Evolutionary conservation across 2,888 invertebrate species (phyloP).

Genomic region (Cryptus viduatorius): DNA sequence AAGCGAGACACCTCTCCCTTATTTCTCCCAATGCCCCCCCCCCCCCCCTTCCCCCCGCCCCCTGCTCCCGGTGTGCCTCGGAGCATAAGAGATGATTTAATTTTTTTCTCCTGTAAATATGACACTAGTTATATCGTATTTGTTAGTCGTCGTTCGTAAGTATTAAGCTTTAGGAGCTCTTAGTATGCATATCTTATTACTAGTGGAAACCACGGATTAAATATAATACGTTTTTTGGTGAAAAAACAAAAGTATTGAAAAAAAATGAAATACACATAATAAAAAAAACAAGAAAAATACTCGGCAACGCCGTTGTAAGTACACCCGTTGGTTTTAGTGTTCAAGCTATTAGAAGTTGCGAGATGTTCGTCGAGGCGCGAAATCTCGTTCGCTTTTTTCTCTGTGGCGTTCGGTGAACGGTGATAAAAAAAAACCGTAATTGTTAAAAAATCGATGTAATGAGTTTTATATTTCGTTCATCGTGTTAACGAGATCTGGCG

Average conservation of each 20-base stretch:
- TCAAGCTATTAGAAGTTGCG: conserved; percentile 49
- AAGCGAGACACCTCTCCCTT: conserved; percentile 7
- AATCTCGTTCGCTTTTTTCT: conserved; percentile 23
- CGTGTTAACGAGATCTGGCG: conserved; percentile 15
- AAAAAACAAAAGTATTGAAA: conserved; percentile 3
- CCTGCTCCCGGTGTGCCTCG: conserved; percentile 58
- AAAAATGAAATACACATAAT: background rate
- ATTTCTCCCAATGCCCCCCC: background rate
- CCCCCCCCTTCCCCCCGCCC: conserved; percentile 4
- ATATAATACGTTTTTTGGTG: conserved; percentile 38
- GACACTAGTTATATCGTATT: conserved; percentile 52
- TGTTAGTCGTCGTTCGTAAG: conserved; percentile 45
- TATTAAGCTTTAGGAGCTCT: conserved; percentile 53
- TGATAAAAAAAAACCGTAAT: too few relatives aligned
- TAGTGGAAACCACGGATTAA: conserved; percentile 37
- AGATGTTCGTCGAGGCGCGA: conserved; percentile 25
- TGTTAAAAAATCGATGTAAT: too few relatives aligned
- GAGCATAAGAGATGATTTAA: conserved; percentile 53
- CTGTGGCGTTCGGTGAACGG: too few relatives aligned
- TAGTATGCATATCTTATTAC: conserved; percentile 63
- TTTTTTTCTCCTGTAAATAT: conserved; percentile 48
- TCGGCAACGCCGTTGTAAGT: conserved; percentile 40
- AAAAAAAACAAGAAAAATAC: background rate
- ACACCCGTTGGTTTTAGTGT: conserved; percentile 66
- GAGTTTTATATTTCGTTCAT: background rate